These are phyloP conservation scores for Onchidella celtica DNA, from an alignment of 2,888 invertebrate genomes.

Conservation along the genomic window DNA sequence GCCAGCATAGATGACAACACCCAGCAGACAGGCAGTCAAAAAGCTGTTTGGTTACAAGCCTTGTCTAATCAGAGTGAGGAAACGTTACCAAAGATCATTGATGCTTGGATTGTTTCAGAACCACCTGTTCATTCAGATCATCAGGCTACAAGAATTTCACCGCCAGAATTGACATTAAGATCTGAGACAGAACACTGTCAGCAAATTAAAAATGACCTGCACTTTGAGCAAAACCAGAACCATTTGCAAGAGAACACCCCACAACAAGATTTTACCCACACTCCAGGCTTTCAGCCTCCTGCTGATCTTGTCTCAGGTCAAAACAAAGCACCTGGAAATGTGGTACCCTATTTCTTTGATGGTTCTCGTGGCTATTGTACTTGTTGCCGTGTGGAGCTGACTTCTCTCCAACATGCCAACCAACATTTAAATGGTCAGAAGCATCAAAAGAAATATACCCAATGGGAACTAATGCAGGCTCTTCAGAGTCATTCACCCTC, in stretches of 20 bases:
- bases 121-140: not conserved
- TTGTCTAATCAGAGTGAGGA: not conserved
- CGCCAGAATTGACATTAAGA: not conserved
- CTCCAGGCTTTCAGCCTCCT: not conserved
- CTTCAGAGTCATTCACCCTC: too few species aligned
- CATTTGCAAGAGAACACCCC: not conserved
- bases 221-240: too few species aligned
- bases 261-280: not conserved
- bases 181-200: not conserved
- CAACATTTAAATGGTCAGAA: constrained; percentile 57
- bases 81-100: too few species aligned
- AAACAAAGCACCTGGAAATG: too few species aligned
- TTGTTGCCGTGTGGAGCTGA: constrained; percentile 57
- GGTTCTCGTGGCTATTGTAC: constrained; percentile 54
- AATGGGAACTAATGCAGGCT: constrained; percentile 16
- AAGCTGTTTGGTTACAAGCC: not conserved
- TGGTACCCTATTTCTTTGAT: constrained; percentile 51
- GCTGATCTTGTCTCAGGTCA: not conserved
- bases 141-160: not conserved
- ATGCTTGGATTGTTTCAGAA: not conserved
- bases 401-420: constrained; percentile 53
- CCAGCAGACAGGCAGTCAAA: not conserved
- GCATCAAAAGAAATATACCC: constrained; percentile 50
- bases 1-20: not conserved
- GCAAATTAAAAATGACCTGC: not conserved